A percentile compares a stretch with the other conserved stretches of the same genome.
These are phyloP conservation scores for Acomys russatus DNA, from an alignment of 2,797 vertebrate species.

Conservation along the genomic window DNA sequence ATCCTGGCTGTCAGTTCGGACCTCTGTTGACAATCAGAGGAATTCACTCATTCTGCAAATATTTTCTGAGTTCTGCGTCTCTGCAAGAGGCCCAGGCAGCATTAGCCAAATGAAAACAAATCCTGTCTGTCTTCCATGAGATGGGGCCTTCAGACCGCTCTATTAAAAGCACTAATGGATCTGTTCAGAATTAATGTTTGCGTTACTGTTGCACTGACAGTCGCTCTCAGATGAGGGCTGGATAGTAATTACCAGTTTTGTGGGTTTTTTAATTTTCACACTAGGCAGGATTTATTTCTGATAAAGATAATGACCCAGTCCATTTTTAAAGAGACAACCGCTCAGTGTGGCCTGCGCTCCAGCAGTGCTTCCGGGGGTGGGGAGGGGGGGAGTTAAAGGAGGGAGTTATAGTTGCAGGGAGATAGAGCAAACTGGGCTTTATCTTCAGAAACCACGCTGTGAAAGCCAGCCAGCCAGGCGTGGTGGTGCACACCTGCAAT, in stretches of 20 bases:
- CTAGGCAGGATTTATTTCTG: constrained; percentile 16
- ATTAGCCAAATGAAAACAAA: constrained; percentile 62
- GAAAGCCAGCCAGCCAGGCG: not conserved
- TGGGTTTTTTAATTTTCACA: constrained; percentile 13
- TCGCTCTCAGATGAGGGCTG: constrained; percentile 36
- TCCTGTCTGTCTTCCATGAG: constrained; percentile 75
- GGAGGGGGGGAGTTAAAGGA: no score
- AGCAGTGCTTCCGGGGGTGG: not conserved
- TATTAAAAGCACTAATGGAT: constrained; percentile 61
- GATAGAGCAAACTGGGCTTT: not conserved
- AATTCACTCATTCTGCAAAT: constrained; percentile 83
- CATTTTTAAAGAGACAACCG: constrained; percentile 4
- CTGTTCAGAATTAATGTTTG: constrained; percentile 62
- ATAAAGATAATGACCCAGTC: not conserved
- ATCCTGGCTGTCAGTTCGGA: constrained; percentile 77
- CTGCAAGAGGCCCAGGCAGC: constrained; percentile 64
- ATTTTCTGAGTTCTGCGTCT: constrained; percentile 78
- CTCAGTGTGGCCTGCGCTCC: not conserved
- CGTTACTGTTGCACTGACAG: constrained; percentile 37
- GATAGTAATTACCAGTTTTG: not conserved
- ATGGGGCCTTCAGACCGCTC: constrained; percentile 61
- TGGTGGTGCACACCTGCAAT: not conserved
- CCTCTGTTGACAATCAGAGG: constrained; percentile 72
- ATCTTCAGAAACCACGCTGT: not conserved
- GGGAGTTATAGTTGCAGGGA: not conserved